Base-by-base conservation (phyloP, 2,113 vertebrate genomes). In the Hemibagrus wyckioides region DNA sequence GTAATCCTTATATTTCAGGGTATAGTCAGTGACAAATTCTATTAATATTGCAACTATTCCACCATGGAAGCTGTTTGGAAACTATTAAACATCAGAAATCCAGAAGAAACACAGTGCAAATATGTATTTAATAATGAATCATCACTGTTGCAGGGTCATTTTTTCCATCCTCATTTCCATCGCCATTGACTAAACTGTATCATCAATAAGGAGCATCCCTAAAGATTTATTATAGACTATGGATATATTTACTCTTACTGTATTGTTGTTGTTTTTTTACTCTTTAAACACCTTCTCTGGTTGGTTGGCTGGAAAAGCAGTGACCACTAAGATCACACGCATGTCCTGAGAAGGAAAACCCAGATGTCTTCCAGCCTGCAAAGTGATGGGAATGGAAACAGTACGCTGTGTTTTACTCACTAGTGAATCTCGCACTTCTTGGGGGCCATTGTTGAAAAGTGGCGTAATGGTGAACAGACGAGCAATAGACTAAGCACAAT, bases 401-500 rank as follows among this genome's bases (percentile, higher is more conserved):
- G 81, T 81, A 83, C 28, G 36, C 86, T 56, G 81, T 67, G 80
- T 79, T 87, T 87, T 85, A 71, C 77, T 85, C 77, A 89, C 79
- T 63, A 75, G 84, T 86, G 88, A 82, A 77, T 77, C 79, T 89
- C 36, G 59, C 69, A 85, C 89, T 88, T 71, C 79, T 86, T 52
- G 1, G 85, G 61, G 83, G 82, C 83, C 67, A 85, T 82, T 91
- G 93, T 87, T 89, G 69, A 92, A 92, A 92, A 86, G 90, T 61
- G 52, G 90, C 91, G 91, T 95, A 96, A 96, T 93, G 93, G 94
- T 93, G 96, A 96, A 96, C 96, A 96, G 96, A 96, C 95, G 92
- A 94, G 94, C 92, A 94, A 96, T 94, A 97, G 96, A 96, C 96
- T 96, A 96, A 97, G 97, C 96, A 97, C 94, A 97, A 97, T 98